Evolutionary conservation across 1,140 invertebrate species (phyloP).

Genomic region (Tetranychus cinnabarinus): DNA sequence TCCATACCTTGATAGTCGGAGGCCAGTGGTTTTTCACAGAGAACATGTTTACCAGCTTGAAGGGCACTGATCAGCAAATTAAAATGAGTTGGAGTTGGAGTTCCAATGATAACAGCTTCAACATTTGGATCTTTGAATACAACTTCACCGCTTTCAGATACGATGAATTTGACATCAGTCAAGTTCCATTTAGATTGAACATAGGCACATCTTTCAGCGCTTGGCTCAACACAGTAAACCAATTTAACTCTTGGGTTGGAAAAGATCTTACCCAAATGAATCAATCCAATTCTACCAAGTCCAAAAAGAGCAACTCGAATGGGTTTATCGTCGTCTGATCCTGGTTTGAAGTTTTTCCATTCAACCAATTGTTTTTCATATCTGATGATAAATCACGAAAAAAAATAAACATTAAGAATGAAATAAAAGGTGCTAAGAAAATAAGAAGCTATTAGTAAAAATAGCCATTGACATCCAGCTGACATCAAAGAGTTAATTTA

Average conservation of each 20-base stretch:
- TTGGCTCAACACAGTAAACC: constrained; percentile 34
- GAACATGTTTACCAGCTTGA: constrained; percentile 31
- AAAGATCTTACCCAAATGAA: constrained; percentile 32
- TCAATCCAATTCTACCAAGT: constrained; percentile 32
- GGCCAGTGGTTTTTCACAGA: constrained; percentile 46
- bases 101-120: constrained; percentile 29
- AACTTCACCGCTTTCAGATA: constrained; percentile 24
- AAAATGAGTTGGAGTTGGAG: constrained; percentile 36
- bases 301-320: constrained; percentile 30
- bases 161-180: constrained; percentile 22
- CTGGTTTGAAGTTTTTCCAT: background rate
- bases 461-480: too few relatives aligned
- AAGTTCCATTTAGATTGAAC: constrained; percentile 29
- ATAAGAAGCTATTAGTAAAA: too few relatives aligned
- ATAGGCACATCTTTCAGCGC: constrained; percentile 22
- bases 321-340: background rate
- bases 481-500: too few relatives aligned
- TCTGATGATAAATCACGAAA: too few relatives aligned
- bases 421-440: too few relatives aligned
- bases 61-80: constrained; percentile 31
- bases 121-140: constrained; percentile 33
- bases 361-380: too few relatives aligned
- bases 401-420: too few relatives aligned
- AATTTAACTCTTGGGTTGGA: constrained; percentile 28
- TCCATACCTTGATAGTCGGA: constrained; percentile 26